Evolutionary conservation across 2,797 vertebrate genomes (phyloP), one percentile per base, ranked within the genome.

Genomic region (Coregonus sp.): DNA sequence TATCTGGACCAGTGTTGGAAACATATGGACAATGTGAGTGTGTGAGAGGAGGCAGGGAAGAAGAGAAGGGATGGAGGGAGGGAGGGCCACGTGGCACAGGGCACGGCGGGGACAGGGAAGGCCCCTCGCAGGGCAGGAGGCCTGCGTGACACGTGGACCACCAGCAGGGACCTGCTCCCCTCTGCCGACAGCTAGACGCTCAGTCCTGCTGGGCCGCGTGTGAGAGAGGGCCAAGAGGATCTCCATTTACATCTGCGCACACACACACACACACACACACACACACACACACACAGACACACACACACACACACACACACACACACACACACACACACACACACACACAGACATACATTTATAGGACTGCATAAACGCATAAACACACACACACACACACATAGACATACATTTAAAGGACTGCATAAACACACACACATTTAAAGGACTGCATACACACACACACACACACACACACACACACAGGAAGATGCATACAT

Each of bases 1-100:
- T 96, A 95, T 94, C 93, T 99, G 92, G 98, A 99, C 81, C 96
- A 97, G 84, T 98, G 96, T 92, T 98, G 97, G 96, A 99, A 99
- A 89, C 97, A 97, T 93, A 99, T 99, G 98, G 98, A 99, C 93
- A 98, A 96, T 81, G 98, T 99, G 91, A 98, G 97, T 96, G 81
- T 65, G 73, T 16, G 35, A 35, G 75, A 5, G 75, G 18, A 18
- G n/a, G 59, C 73, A 68, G 63, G 72, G 51, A 35, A 14, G 5
- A 31, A 20, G 35, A 33, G 33, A 6, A 40, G 11, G 2, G 2
- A 47, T 9, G 7, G 40, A 47, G 7, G 9, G 9, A 47, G 51
- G 18, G 52, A 1, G 33, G 4, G 7, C 1, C 4, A 40, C 16
- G 52, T 18, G 18, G 29, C 16, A 54, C 9, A 73, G 16, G 40